Conservation (phyloP, 2,888 invertebrate genomes). For the Drosophila melanosoma region DNA sequence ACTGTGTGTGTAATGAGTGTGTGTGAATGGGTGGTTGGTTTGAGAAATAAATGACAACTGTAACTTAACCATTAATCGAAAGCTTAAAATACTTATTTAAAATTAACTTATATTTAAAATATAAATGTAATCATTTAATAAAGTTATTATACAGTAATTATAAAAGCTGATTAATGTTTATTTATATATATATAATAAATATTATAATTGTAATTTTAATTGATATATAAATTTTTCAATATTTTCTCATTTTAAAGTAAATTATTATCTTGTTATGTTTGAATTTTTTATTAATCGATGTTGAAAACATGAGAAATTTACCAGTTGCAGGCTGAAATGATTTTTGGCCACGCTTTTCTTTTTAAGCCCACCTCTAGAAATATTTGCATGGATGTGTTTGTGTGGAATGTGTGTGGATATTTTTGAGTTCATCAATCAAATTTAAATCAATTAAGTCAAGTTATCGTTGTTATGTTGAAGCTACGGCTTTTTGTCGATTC, state of each 20-base stretch:
- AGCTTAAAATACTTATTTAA: neutral
- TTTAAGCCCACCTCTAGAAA: neutral
- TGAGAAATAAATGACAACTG: neutral
- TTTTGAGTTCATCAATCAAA: slow-evolving; percentile 60
- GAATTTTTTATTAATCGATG: neutral
- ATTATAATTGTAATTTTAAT: neutral
- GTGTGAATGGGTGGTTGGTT: neutral
- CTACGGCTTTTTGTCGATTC: slow-evolving; percentile 28
- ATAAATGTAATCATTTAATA: neutral
- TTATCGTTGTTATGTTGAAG: slow-evolving; percentile 34
- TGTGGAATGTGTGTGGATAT: neutral
- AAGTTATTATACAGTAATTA: neutral
- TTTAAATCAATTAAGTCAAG: slow-evolving; percentile 68
- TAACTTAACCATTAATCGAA: neutral
- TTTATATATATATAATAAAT: neutral
- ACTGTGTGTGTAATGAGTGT: slow-evolving; percentile 16
- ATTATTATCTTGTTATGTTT: neutral
- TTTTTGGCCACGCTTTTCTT: neutral
- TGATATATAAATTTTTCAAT: neutral
- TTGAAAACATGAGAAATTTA: no score
- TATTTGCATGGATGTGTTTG: neutral
- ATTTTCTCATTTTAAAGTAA: neutral
- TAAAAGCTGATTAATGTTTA: neutral
- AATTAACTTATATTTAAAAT: neutral
- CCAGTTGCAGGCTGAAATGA: neutral